phyloP scores from a whole-genome alignment of 2,797 vertebrate species.

The Netta rufina region DNA sequence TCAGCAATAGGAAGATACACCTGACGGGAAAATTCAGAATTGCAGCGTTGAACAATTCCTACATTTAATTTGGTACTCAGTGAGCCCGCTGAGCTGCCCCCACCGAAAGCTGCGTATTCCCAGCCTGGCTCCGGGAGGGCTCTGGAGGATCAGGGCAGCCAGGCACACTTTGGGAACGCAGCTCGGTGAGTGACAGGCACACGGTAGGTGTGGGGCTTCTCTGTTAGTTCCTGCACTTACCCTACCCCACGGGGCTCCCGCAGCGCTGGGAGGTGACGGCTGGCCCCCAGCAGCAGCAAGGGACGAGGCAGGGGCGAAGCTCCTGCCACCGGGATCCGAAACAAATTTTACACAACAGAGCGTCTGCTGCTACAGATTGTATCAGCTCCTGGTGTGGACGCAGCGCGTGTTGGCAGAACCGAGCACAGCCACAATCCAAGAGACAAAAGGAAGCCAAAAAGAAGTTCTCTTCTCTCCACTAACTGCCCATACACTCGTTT shows the following conservation, averaged over 20 bases:
- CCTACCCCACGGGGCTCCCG: too few species aligned
- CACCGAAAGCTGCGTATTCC: neutral
- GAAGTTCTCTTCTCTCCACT: neutral
- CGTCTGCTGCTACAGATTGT: neutral
- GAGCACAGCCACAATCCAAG: neutral
- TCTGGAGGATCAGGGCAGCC: neutral
- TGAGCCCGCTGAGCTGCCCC: neutral
- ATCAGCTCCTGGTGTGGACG: neutral
- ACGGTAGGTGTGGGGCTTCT: neutral
- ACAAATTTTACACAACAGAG: neutral
- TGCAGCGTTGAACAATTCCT: neutral
- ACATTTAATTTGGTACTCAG: neutral
- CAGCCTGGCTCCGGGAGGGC: neutral
- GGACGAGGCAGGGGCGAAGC: neutral
- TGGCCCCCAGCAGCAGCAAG: too few species aligned
- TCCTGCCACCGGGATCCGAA: neutral
- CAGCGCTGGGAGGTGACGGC: too few species aligned
- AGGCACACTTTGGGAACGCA: fast-evolving
- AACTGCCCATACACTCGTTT: neutral
- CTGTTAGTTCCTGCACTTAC: too few species aligned
- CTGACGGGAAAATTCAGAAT: neutral
- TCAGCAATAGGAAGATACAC: neutral
- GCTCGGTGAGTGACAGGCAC: neutral
- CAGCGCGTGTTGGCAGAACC: neutral
- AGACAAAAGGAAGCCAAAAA: neutral